Conservation (phyloP, 1,140 invertebrate genomes). For the Planococcus citri region DNA sequence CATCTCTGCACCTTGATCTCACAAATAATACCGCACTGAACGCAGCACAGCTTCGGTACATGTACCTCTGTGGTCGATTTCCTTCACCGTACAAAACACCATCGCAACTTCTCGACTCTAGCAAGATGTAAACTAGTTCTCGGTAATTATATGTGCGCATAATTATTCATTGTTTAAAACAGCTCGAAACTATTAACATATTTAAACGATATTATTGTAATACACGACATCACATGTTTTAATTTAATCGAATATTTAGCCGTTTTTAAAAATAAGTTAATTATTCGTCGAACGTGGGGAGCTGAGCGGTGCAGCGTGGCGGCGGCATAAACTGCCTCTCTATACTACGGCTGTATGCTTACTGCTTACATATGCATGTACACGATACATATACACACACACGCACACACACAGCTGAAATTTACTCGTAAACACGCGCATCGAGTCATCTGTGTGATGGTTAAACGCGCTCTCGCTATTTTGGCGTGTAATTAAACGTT, state of each 20-base stretch:
- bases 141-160: constrained; percentile 13
- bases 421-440: too few species aligned
- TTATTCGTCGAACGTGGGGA: background rate
- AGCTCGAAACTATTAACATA: constrained; percentile 15
- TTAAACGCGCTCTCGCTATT: background rate
- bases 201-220: constrained; percentile 21
- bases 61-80: background rate
- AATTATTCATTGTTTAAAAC: constrained; percentile 1
- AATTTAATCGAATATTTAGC: constrained; percentile 10
- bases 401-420: too few species aligned
- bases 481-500: constrained; percentile 16
- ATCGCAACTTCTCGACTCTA: background rate
- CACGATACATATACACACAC: too few species aligned
- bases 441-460: too few species aligned
- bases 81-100: background rate
- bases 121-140: constrained; percentile 7
- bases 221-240: constrained; percentile 17
- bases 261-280: constrained; percentile 12
- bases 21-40: too few species aligned
- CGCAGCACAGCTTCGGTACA: background rate
- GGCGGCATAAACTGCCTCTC: too few species aligned
- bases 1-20: too few species aligned
- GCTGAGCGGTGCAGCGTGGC: too few species aligned
- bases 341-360: too few species aligned
- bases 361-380: too few species aligned